Base-by-base conservation (phyloP, 2,113 vertebrate genomes). In the Eulacestoma nigropectus region DNA sequence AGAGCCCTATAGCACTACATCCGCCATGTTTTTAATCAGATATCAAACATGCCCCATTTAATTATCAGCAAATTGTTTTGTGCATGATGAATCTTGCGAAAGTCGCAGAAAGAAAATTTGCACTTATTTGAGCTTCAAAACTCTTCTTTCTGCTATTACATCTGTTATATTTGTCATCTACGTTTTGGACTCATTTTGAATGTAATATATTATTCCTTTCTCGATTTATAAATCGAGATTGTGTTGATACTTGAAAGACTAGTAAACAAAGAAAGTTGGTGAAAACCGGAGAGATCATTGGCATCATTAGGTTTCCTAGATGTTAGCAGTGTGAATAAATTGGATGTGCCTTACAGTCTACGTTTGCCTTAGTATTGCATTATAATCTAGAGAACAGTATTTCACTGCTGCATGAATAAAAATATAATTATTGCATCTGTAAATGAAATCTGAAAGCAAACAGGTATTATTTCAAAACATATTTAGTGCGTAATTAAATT, bases 401-500 rank as follows among this genome's bases (percentile, higher is more conserved):
- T 83, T 78, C 73, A 37, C 15, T 87, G 29, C 55, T 44, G 7
- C 68, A 77, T 42, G 52, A 89, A 74, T 12, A 84, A 87, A 91
- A 96, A 75, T 35, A 72, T 49, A 83, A 90, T 79, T 73, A 87
- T 39, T 73, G 9, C 73, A 80, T 92, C 60, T 89, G 12, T 89
- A 95, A 95, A 83, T 74, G 37, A 83, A 93, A 93, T 87, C 70
- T 84, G 59, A 89, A 93, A 35, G 11, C 12, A 70, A 90, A 29
- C 29, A 93, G 69, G 72, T 87, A 86, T 87, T 94, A 81, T 87
- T 94, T 93, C 86, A 87, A 94, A 82, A 39, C 18, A 57, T 81
- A 75, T 84, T 95, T 89, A 86, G n/a, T 56, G 55, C 21, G 84
- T 91, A 89, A 92, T 91, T 94, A 93, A 91, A 67, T 42, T 15